Evolutionary conservation across 35 echinoderm and acorn worm genomes (phyloP).

Genomic region (Ophioderma brevispina): DNA sequence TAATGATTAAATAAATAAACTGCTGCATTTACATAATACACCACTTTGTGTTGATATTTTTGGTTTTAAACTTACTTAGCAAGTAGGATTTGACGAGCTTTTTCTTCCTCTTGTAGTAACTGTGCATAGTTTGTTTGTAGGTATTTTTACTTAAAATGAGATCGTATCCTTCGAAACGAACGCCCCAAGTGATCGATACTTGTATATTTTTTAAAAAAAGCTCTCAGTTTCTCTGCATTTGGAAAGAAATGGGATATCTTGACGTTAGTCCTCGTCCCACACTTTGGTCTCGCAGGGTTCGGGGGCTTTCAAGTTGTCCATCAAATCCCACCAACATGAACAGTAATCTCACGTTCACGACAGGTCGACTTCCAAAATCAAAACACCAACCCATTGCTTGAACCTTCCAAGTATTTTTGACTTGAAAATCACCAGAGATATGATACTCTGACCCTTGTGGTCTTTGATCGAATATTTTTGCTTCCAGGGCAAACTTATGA

Average conservation of each 20-base stretch:
- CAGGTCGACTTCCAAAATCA: slow-evolving; percentile 45
- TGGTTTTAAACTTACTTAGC: slow-evolving; percentile 56
- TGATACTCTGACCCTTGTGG: slow-evolving; percentile 13
- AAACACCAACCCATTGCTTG: slow-evolving; percentile 84
- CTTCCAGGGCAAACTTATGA: slow-evolving; percentile 81
- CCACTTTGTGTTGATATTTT: too few relatives aligned
- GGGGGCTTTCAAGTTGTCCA: not conserved
- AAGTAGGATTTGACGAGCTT: slow-evolving; percentile 22
- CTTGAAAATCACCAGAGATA: slow-evolving; percentile 58
- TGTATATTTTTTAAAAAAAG: too few relatives aligned
- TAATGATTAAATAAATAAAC: not conserved
- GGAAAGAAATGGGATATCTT: not conserved
- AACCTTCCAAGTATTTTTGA: slow-evolving; percentile 69
- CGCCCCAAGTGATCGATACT: too few relatives aligned
- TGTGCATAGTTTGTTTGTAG: slow-evolving; percentile 58
- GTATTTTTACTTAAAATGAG: too few relatives aligned
- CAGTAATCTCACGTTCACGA: not conserved
- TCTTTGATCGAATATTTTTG: not conserved
- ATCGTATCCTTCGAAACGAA: not conserved
- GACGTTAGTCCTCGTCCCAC: not conserved
- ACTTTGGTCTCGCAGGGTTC: not conserved
- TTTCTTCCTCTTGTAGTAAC: slow-evolving; percentile 57
- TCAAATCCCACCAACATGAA: not conserved
- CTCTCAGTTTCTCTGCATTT: not conserved
- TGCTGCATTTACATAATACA: too few relatives aligned